Percentiles rank a stretch among this genome's conserved stretches.
Evolutionary conservation across 1,140 invertebrate species (phyloP).

Genomic region (Venturia canescens): DNA sequence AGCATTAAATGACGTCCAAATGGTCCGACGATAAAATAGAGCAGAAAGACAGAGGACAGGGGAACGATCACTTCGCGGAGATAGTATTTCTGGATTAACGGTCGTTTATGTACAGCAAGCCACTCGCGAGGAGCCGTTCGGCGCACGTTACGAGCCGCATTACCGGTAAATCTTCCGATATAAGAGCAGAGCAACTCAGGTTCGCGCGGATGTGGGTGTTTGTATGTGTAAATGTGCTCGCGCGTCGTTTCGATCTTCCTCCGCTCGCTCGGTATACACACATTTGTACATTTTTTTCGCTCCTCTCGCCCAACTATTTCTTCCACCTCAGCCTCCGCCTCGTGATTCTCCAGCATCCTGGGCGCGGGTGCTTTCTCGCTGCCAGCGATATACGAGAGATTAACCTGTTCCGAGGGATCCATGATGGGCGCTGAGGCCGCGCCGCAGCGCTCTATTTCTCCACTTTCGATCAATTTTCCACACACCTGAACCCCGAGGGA

Average conservation of each 20-base stretch:
- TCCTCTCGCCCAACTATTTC: constrained; percentile 54
- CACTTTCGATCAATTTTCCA: not conserved
- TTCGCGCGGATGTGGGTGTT: not conserved
- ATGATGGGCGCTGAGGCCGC: not conserved
- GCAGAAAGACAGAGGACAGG: constrained; percentile 14
- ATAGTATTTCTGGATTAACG: constrained; percentile 71
- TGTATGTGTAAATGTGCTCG: not conserved
- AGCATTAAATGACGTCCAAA: too few relatives aligned
- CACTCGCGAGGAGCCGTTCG: constrained; percentile 48
- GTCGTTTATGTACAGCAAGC: constrained; percentile 62
- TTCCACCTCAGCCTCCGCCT: not conserved
- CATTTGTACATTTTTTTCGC: not conserved
- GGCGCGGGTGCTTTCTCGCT: constrained; percentile 17
- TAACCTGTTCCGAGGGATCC: constrained; percentile 64
- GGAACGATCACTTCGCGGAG: constrained; percentile 48
- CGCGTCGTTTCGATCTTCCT: not conserved
- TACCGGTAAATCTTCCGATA: constrained; percentile 69
- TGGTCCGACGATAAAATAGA: too few relatives aligned
- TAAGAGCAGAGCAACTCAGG: constrained; percentile 55
- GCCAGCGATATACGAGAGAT: constrained; percentile 63
- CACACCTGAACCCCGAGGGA: not conserved
- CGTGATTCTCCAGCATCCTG: constrained; percentile 20
- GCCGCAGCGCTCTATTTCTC: not conserved
- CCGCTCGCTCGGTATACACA: not conserved
- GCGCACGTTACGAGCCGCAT: constrained; percentile 65